Conservation (phyloP, 92 coral and sea anemone genomes). For the Paragorgia papillata region DNA sequence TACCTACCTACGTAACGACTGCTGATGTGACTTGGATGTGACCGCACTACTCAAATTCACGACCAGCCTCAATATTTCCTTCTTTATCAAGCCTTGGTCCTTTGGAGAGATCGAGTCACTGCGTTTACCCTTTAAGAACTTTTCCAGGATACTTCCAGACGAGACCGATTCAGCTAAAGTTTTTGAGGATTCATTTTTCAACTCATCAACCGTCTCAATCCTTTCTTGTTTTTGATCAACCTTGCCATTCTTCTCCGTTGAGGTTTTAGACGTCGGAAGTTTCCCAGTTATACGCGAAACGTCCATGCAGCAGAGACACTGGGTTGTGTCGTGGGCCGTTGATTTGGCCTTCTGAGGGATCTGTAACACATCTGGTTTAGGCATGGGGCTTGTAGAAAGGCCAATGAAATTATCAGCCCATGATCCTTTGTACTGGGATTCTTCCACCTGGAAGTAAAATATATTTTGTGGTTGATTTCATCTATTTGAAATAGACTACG, state of each 20-base stretch:
- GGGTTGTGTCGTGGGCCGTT: conserved; percentile 71
- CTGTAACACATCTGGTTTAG: conserved; percentile 19
- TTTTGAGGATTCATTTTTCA: conserved; percentile 6
- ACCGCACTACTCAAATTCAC: conserved; percentile 90
- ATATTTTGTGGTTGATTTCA: background rate
- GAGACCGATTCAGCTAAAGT: conserved; percentile 26
- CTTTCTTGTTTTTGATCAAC: background rate
- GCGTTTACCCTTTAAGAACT: conserved; percentile 32
- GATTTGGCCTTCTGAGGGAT: conserved; percentile 39
- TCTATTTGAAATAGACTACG: background rate
- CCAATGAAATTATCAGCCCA: conserved; percentile 92
- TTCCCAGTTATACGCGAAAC: conserved; percentile 43
- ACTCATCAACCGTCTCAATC: background rate
- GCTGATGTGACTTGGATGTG: conserved; percentile 87
- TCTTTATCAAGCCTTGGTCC: conserved; percentile 69
- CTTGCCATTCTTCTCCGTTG: conserved; percentile 38
- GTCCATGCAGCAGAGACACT: conserved; percentile 90
- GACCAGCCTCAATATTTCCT: conserved; percentile 79
- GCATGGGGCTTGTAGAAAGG: conserved; percentile 61
- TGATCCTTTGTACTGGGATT: conserved; percentile 81
- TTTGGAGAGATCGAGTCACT: conserved; percentile 69
- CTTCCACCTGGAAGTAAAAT: conserved; percentile 62
- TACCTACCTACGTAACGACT: conserved; percentile 77
- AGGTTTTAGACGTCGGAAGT: conserved; percentile 9
- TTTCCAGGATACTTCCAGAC: conserved; percentile 32